Conservation (phyloP, 92 coral and sea anemone species). For the Epizoanthus ramosus region DNA sequence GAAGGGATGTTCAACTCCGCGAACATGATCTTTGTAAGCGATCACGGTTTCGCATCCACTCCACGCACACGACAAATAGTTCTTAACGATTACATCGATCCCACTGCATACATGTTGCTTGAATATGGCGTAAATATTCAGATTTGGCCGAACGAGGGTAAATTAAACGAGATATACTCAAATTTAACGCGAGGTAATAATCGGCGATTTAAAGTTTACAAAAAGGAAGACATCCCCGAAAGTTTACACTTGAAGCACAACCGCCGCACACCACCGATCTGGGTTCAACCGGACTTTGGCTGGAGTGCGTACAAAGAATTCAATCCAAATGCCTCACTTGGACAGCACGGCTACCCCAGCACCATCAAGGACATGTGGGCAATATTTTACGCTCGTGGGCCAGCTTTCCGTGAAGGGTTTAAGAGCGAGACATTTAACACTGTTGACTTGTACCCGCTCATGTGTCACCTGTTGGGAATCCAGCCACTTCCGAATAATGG, state of each 20-base stretch:
- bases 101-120: constrained; percentile 41
- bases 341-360: constrained; percentile 65
- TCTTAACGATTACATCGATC: constrained; percentile 36
- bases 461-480: constrained; percentile 68
- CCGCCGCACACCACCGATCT: constrained; percentile 88
- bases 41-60: constrained; percentile 64
- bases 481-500: constrained; percentile 71
- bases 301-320: constrained; percentile 60
- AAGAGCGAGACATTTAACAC: constrained; percentile 31
- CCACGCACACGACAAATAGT: neutral
- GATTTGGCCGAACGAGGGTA: constrained; percentile 66
- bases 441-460: constrained; percentile 67
- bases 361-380: constrained; percentile 37
- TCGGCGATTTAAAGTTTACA: constrained; percentile 53
- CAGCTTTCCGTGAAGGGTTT: constrained; percentile 62
- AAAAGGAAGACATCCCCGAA: constrained; percentile 75
- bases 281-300: constrained; percentile 70
- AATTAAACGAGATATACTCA: constrained; percentile 49
- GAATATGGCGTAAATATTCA: constrained; percentile 37
- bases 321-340: constrained; percentile 40
- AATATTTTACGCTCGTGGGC: constrained; percentile 67
- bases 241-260: constrained; percentile 83
- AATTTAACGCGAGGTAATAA: constrained; percentile 44
- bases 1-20: constrained; percentile 57
- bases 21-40: constrained; percentile 73